Evolutionary conservation across 2,888 invertebrate species (phyloP).

Genomic region (Flabesymbios commensalis): DNA sequence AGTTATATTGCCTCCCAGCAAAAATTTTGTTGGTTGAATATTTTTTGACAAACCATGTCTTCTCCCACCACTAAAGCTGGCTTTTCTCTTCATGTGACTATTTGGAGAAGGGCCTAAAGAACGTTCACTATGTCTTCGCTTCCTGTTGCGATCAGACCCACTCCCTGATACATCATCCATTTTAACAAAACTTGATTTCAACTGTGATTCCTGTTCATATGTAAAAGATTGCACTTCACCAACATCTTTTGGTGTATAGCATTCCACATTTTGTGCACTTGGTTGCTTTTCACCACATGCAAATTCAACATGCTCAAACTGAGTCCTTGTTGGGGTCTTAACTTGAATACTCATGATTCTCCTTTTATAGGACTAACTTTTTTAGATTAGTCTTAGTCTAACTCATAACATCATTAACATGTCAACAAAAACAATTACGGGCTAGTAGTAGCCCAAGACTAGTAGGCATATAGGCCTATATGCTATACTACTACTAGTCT

Average conservation of each 20-base stretch:
- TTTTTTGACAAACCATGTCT: slow-evolving; percentile 47
- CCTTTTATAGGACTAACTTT: no score
- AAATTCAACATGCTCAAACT: slow-evolving; percentile 44
- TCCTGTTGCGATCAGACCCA: not conserved
- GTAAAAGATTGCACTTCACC: no score
- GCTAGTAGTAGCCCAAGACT: no score
- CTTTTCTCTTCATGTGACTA: not conserved
- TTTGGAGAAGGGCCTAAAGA: not conserved
- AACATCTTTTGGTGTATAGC: no score
- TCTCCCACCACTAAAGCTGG: slow-evolving; percentile 7
- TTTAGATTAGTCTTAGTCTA: no score
- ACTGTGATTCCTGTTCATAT: not conserved
- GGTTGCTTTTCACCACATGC: slow-evolving; percentile 63
- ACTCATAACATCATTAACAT: no score
- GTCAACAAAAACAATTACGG: no score
- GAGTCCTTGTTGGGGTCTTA: slow-evolving; percentile 48
- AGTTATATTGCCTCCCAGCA: slow-evolving; percentile 91
- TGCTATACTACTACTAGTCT: no score
- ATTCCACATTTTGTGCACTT: no score
- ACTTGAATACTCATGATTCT: slow-evolving; percentile 56
- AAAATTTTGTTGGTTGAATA: slow-evolving; percentile 89
- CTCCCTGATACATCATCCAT: not conserved
- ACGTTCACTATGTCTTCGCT: not conserved
- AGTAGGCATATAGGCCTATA: no score
- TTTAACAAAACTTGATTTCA: not conserved